phyloP scores from a whole-genome alignment of 2,113 vertebrate genomes.

The Crocuta crocuta region DNA sequence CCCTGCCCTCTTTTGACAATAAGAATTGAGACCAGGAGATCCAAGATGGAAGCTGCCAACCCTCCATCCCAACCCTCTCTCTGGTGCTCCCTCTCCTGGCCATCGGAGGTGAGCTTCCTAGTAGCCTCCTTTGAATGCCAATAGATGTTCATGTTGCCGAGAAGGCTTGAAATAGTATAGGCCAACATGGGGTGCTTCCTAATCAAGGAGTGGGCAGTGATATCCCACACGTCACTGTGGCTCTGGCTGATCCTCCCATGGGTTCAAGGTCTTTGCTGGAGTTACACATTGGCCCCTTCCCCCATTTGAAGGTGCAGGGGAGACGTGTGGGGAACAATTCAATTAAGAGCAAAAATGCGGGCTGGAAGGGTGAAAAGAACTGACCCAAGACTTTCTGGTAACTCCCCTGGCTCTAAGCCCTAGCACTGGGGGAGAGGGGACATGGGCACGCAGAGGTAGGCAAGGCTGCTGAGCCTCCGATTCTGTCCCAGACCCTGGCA shows the following conservation, averaged over 20 bases:
- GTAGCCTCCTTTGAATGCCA: neutral
- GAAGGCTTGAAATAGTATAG: neutral
- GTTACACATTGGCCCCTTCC: neutral
- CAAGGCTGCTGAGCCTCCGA: neutral
- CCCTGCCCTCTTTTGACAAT: neutral
- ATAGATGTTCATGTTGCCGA: neutral
- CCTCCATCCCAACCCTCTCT: rapidly evolving
- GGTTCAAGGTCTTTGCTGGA: neutral
- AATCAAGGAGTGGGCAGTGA: no score
- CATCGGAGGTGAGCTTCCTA: neutral
- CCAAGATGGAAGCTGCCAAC: neutral
- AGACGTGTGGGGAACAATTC: neutral
- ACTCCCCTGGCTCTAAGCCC: neutral
- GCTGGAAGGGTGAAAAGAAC: neutral
- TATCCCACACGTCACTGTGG: neutral
- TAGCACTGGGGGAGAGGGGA: no score
- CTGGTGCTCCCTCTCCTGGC: no score
- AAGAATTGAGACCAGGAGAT: neutral
- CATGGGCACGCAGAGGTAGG: rapidly evolving
- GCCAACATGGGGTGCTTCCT: neutral
- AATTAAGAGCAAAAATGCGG: neutral
- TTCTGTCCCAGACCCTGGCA: neutral
- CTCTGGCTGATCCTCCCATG: neutral
- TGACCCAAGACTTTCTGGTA: neutral
- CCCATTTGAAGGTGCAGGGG: neutral